Conservation (phyloP, 35 echinoderm and acorn worm species). For the Diadema setosum region DNA sequence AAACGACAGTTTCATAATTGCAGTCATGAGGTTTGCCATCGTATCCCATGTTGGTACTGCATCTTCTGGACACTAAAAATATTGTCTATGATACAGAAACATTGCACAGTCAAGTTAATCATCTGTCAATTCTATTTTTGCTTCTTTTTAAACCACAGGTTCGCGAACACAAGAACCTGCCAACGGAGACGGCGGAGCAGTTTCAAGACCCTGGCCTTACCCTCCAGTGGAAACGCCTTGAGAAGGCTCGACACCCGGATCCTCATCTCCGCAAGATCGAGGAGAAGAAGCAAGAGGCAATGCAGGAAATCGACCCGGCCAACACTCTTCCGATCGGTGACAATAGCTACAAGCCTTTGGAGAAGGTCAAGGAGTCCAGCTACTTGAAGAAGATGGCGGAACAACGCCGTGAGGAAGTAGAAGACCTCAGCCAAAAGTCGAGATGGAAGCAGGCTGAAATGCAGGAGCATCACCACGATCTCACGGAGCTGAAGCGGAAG, state of each 20-base stretch:
- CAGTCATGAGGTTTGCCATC: too few species aligned
- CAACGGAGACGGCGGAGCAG: slow-evolving; percentile 63
- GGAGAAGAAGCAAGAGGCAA: slow-evolving; percentile 32
- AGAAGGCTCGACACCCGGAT: slow-evolving; percentile 58
- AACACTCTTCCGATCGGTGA: slow-evolving; percentile 46
- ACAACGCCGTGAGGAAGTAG: slow-evolving; percentile 47
- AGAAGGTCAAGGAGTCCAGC: slow-evolving; percentile 15
- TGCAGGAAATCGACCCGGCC: slow-evolving; percentile 10
- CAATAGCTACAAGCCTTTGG: slow-evolving; percentile 43
- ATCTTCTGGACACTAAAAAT: too few species aligned
- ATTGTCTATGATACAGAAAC: too few species aligned
- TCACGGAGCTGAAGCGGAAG: slow-evolving; percentile 76
- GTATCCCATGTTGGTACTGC: too few species aligned
- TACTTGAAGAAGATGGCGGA: slow-evolving; percentile 79
- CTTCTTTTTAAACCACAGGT: too few species aligned
- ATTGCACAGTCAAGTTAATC: too few species aligned
- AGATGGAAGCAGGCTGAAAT: slow-evolving; percentile 91
- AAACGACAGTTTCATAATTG: too few species aligned
- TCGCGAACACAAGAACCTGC: slow-evolving; percentile 64
- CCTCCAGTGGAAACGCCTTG: slow-evolving; percentile 65
- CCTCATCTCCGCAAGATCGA: slow-evolving; percentile 18
- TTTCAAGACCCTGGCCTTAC: slow-evolving; percentile 61
- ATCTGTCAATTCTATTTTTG: too few species aligned
- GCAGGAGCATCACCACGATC: slow-evolving; percentile 88
- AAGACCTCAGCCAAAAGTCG: slow-evolving; percentile 59